A percentile compares a stretch with the other conserved stretches of the same genome.
Conservation (phyloP, 2,888 invertebrate genomes). For the Thecophora atra region DNA sequence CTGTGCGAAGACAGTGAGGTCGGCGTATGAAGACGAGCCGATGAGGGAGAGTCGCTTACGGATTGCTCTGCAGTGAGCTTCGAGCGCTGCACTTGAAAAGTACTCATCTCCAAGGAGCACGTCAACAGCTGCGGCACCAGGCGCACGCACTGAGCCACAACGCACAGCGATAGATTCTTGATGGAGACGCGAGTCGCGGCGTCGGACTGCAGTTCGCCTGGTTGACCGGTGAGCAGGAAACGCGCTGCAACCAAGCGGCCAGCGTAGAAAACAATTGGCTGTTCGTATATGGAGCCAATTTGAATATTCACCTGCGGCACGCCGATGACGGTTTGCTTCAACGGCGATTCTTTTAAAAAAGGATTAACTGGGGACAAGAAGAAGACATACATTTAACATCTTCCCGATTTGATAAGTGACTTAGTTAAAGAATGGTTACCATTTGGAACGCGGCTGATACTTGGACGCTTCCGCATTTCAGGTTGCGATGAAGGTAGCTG, state of each 20-base stretch:
- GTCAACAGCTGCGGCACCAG: conserved; percentile 80
- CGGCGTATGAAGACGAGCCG: not conserved
- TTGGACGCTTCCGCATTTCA: conserved; percentile 22
- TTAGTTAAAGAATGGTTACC: conserved; percentile 44
- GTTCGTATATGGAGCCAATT: conserved; percentile 63
- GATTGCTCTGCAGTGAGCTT: conserved; percentile 39
- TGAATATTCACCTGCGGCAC: conserved; percentile 53
- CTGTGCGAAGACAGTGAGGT: conserved; percentile 9
- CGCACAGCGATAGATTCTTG: conserved; percentile 85
- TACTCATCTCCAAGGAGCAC: conserved; percentile 72
- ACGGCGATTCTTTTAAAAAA: conserved; percentile 53
- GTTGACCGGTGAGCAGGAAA: conserved; percentile 61
- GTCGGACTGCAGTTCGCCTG: conserved; percentile 74
- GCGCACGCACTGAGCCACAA: conserved; percentile 78
- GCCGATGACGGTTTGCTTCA: conserved; percentile 48
- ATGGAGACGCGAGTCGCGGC: conserved; percentile 85
- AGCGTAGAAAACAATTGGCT: conserved; percentile 62
- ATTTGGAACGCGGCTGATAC: conserved; percentile 45
- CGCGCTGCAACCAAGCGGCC: conserved; percentile 61
- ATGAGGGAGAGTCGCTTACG: conserved; percentile 18
- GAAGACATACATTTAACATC: conserved; percentile 40
- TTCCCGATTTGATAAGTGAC: not conserved
- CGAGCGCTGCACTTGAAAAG: conserved; percentile 51
- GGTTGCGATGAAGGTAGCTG: conserved; percentile 20
- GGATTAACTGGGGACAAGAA: conserved; percentile 53